Evolutionary conservation across 2,888 invertebrate species (phyloP).

Genomic region (Heliconius ethilla): DNA sequence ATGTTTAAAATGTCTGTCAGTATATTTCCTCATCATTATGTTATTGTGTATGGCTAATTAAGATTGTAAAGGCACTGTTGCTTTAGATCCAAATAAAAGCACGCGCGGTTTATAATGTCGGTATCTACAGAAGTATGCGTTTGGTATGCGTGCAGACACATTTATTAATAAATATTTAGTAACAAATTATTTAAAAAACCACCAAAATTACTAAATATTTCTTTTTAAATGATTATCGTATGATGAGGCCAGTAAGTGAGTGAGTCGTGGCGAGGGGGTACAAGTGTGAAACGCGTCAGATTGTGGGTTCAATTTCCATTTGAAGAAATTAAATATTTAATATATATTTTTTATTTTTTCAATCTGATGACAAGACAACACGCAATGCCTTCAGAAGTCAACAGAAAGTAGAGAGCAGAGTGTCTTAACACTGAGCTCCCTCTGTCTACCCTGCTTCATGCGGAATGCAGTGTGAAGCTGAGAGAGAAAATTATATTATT

Average conservation of each 20-base stretch:
- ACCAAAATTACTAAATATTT: not conserved
- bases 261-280: not conserved
- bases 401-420: not conserved
- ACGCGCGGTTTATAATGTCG: not conserved
- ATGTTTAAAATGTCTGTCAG: constrained; percentile 29
- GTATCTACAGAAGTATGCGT: not conserved
- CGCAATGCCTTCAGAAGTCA: not conserved
- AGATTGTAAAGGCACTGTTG: constrained; percentile 21
- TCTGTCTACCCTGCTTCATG: too few species aligned
- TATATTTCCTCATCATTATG: constrained; percentile 34
- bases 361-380: not conserved
- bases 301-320: not conserved
- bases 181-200: not conserved
- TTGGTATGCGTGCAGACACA: not conserved
- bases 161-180: not conserved
- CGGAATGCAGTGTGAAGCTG: not conserved
- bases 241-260: too few species aligned
- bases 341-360: not conserved
- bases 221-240: not conserved
- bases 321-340: not conserved
- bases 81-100: not conserved
- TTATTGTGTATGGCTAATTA: constrained; percentile 33
- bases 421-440: not conserved
- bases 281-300: not conserved
- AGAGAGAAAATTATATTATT: not conserved